A percentile compares a stretch with the other conserved stretches of the same genome.
Evolutionary conservation across 2,797 vertebrate genomes (phyloP).

Genomic region (Onychomys leucogaster): DNA sequence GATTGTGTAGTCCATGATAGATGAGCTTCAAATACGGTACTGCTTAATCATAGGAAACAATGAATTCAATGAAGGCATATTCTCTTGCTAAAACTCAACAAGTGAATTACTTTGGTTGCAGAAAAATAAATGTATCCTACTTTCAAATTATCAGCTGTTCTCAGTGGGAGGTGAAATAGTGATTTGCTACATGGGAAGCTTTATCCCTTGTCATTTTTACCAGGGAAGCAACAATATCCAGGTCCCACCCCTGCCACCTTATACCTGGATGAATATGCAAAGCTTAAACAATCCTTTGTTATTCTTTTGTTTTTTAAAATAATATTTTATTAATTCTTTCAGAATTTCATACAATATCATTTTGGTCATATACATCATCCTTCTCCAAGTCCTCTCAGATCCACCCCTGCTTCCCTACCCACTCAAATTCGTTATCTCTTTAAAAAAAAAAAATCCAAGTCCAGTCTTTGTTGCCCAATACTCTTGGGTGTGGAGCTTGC

Average conservation of each 20-base stretch:
- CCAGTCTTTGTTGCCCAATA: background rate
- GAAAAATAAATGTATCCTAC: background rate
- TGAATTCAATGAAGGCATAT: slow-evolving; percentile 29
- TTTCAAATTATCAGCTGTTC: slow-evolving; percentile 44
- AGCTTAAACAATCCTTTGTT: background rate
- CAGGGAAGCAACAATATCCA: background rate
- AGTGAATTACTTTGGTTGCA: background rate
- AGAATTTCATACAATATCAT: background rate
- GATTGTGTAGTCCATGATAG: background rate
- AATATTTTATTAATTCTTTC: background rate
- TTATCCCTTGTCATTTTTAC: slow-evolving; percentile 24
- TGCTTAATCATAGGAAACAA: slow-evolving; percentile 18
- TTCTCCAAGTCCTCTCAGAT: background rate
- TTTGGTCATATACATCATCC: background rate
- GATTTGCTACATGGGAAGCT: slow-evolving; percentile 21
- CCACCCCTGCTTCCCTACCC: background rate
- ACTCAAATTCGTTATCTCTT: background rate
- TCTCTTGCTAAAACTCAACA: slow-evolving; percentile 44
- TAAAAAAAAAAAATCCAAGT: background rate
- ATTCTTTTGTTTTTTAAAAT: slow-evolving; percentile 6
- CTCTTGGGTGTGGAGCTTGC: background rate
- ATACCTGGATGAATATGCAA: slow-evolving; percentile 7
- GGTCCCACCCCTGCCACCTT: background rate
- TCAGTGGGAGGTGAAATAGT: background rate
- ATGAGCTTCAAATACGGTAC: background rate